Evolutionary conservation across 2,113 vertebrate genomes (phyloP).

Genomic region (Hemicordylus capensis): DNA sequence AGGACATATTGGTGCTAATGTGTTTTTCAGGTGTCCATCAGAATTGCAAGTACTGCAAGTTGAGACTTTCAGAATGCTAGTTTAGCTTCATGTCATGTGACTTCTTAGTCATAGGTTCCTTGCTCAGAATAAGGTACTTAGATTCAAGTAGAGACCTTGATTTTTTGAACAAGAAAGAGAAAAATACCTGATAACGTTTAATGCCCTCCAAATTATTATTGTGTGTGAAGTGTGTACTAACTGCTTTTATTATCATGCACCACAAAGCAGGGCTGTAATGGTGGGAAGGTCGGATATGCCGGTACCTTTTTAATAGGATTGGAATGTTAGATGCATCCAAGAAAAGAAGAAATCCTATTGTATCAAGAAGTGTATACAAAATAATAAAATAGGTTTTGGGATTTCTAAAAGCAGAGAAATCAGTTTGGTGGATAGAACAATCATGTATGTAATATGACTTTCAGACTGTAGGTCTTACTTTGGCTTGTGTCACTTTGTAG

Average conservation of each 20-base stretch:
- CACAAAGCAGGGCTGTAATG: not conserved
- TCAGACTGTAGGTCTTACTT: not conserved
- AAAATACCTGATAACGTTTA: not conserved
- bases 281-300: not conserved
- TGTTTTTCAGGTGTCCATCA: too few relatives aligned
- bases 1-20: too few relatives aligned
- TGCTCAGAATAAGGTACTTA: not conserved
- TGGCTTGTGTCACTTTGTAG: slow-evolving; percentile 24
- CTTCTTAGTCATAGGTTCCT: not conserved
- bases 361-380: slow-evolving; percentile 1
- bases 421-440: fast-evolving
- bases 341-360: not conserved
- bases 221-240: not conserved
- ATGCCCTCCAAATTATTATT: not conserved
- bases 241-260: not conserved
- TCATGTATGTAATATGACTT: not conserved
- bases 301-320: not conserved
- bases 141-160: not conserved
- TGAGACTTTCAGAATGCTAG: not conserved
- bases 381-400: not conserved
- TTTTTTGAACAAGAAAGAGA: not conserved
- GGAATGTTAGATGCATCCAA: not conserved
- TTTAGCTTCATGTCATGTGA: not conserved
- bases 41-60: not conserved
- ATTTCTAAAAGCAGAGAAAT: not conserved